A percentile compares a stretch with the other conserved stretches of the same genome.
Evolutionary conservation across 2,113 vertebrate genomes (phyloP).

Genomic region (Hemiscyllium ocellatum): DNA sequence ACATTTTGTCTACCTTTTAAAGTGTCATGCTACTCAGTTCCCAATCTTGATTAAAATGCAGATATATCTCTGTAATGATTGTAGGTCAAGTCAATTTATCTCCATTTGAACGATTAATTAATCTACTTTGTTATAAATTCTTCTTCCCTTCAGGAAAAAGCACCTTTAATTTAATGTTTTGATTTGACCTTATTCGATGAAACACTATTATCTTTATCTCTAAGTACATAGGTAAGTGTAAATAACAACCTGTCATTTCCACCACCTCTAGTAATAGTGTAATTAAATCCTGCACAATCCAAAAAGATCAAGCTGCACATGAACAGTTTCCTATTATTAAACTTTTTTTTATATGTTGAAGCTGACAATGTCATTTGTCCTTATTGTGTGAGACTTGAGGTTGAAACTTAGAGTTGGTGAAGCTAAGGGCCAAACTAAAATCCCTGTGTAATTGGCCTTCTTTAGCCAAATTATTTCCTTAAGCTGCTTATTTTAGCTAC

Average conservation of each 20-base stretch:
- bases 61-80: neutral
- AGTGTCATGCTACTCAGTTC: neutral
- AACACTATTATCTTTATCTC: neutral
- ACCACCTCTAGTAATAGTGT: constrained; percentile 7
- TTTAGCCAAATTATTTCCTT: neutral
- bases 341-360: neutral
- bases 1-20: neutral
- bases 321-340: constrained; percentile 17
- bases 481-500: neutral
- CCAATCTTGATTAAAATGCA: neutral
- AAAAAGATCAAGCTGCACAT: constrained; percentile 29
- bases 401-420: neutral
- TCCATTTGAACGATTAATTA: neutral
- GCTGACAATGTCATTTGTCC: neutral
- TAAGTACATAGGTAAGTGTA: neutral
- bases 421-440: neutral
- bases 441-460: neutral
- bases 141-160: neutral
- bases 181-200: neutral
- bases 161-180: neutral
- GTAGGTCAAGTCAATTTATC: neutral
- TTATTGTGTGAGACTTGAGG: neutral
- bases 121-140: neutral
- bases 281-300: constrained; percentile 14
- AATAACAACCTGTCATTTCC: constrained; percentile 24